Percentiles rank a stretch among this genome's conserved stretches.
phyloP scores from a whole-genome alignment of 23 tunicate genomes.

The Ciona savignyi region DNA sequence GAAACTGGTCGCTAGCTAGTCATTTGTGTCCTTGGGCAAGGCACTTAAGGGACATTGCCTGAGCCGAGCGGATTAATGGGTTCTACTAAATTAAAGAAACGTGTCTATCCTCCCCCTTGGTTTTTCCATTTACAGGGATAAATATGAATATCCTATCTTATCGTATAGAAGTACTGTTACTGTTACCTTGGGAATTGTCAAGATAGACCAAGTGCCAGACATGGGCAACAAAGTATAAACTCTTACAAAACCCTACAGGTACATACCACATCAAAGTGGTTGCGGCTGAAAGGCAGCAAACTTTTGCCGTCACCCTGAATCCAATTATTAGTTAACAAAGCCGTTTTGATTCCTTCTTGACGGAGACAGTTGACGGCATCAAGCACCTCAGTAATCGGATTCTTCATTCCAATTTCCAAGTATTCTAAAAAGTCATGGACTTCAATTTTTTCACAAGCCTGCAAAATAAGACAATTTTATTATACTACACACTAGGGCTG shows the following conservation, averaged over 20 bases:
- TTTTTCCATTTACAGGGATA: too few species aligned
- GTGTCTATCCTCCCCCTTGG: too few species aligned
- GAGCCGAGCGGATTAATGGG: too few species aligned
- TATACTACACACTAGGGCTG: not conserved
- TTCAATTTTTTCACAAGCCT: conserved; percentile 49
- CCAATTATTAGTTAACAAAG: conserved; percentile 96
- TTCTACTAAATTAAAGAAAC: too few species aligned
- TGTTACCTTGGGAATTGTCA: too few species aligned
- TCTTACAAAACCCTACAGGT: not conserved
- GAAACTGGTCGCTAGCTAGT: too few species aligned
- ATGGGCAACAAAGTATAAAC: too few species aligned
- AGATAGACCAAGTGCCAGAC: too few species aligned
- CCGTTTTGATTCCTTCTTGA: conserved; percentile 63
- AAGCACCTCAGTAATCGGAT: conserved; percentile 84
- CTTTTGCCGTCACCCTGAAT: conserved; percentile 64
- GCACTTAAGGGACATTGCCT: too few species aligned
- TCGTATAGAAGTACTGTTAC: too few species aligned
- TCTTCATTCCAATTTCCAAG: conserved; percentile 67
- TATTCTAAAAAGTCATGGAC: conserved; percentile 63
- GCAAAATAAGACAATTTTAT: not conserved
- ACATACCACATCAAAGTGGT: conserved; percentile 82
- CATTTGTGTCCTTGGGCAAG: too few species aligned
- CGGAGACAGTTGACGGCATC: conserved; percentile 68
- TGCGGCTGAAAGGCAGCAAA: conserved; percentile 49
- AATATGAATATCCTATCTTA: too few species aligned